Percentiles rank a stretch among this genome's conserved stretches.
phyloP scores from a whole-genome alignment of 2,797 vertebrate genomes.

The Pipistrellus kuhlii region DNA sequence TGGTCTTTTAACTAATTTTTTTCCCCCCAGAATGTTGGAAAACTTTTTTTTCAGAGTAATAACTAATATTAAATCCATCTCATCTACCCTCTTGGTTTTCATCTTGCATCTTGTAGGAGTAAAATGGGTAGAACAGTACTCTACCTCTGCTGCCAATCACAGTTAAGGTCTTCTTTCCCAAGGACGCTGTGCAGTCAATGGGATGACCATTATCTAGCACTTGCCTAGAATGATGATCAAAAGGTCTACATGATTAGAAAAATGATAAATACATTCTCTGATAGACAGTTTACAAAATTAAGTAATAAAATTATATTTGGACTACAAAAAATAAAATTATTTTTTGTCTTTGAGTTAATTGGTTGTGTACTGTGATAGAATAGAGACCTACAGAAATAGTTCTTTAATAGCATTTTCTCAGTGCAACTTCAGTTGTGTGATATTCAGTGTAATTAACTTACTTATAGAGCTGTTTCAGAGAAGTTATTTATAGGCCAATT shows the following conservation, averaged over 20 bases:
- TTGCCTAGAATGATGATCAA: neutral
- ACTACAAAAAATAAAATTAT: neutral
- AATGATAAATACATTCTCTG: neutral
- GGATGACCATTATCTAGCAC: neutral
- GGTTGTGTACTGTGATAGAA: neutral
- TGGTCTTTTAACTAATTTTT: neutral
- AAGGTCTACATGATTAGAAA: neutral
- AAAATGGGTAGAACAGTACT: fast-evolving
- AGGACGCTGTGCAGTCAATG: neutral
- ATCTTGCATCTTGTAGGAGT: neutral
- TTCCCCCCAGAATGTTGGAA: no score
- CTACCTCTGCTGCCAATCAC: neutral
- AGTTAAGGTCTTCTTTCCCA: neutral
- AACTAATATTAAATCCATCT: neutral
- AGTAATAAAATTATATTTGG: neutral
- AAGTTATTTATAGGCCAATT: neutral
- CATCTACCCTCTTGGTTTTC: neutral
- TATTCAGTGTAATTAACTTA: neutral
- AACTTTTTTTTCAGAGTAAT: neutral
- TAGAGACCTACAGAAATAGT: neutral
- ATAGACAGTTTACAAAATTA: neutral
- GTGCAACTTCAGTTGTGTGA: neutral
- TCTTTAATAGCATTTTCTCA: neutral
- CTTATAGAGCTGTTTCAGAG: neutral
- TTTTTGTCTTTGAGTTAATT: neutral